Percentiles rank a stretch among this genome's conserved stretches.
Conservation (phyloP, 2,888 invertebrate species). For the Marronus borbonicus region DNA sequence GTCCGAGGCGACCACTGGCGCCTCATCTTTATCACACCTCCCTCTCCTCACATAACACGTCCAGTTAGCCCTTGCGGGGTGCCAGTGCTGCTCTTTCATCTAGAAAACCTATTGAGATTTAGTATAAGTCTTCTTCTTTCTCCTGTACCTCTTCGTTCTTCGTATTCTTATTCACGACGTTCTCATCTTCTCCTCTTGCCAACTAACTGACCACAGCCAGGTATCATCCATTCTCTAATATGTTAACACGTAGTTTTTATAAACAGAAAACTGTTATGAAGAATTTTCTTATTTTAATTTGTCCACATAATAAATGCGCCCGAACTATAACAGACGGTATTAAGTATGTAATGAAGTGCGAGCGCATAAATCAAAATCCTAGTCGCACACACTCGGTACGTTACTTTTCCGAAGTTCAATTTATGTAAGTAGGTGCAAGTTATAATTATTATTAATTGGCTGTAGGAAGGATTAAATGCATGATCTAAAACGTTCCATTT, state of each 20-base stretch:
- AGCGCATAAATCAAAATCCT: background rate
- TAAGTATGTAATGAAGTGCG: background rate
- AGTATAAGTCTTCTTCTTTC: conserved; percentile 29
- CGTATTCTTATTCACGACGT: conserved; percentile 31
- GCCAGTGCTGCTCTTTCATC: conserved; percentile 55
- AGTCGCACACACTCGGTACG: too few relatives aligned
- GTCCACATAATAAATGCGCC: background rate
- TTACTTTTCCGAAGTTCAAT: too few relatives aligned
- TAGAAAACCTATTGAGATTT: conserved; percentile 55
- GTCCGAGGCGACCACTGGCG: conserved; percentile 71
- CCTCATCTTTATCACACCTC: conserved; percentile 67
- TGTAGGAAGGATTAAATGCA: conserved; percentile 16
- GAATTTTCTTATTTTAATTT: background rate
- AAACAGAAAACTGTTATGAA: background rate
- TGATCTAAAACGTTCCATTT: conserved; percentile 22
- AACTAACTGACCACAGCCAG: conserved; percentile 48
- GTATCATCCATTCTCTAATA: conserved; percentile 52
- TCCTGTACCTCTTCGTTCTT: background rate
- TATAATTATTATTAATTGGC: conserved; percentile 32
- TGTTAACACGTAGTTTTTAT: conserved; percentile 53
- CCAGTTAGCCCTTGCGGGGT: conserved; percentile 54
- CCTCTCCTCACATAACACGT: conserved; percentile 55
- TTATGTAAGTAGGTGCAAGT: conserved; percentile 6
- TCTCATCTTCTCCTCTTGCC: conserved; percentile 30
- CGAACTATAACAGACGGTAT: background rate